phyloP scores from a whole-genome alignment of 2,113 vertebrate species.

The Xiphophorus hellerii region DNA sequence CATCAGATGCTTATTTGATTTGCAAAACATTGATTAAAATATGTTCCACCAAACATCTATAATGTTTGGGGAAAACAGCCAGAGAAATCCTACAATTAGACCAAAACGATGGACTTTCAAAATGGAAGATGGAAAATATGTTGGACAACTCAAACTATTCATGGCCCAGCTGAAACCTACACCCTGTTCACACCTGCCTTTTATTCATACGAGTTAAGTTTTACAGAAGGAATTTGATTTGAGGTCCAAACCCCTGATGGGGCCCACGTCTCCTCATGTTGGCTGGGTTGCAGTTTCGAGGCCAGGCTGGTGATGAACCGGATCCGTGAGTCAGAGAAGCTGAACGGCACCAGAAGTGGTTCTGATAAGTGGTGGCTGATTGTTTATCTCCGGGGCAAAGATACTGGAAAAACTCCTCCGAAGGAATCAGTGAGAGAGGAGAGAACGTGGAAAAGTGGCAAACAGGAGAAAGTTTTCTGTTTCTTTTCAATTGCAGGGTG shows the following conservation, averaged over 20 bases:
- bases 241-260: neutral
- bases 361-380: slow-evolving; percentile 1
- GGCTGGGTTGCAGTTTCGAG: neutral
- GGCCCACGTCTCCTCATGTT: neutral
- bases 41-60: no score
- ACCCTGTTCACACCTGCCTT: no score
- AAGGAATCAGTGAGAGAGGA: neutral
- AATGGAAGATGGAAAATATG: no score
- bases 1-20: no score
- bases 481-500: neutral
- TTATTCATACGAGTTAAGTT: neutral
- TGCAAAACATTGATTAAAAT: no score
- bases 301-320: neutral
- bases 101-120: no score
- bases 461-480: neutral
- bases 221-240: neutral
- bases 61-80: no score
- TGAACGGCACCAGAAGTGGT: neutral
- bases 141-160: no score
- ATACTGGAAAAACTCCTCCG: neutral
- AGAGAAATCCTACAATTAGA: no score
- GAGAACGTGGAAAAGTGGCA: neutral
- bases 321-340: slow-evolving; percentile 17
- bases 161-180: neutral
- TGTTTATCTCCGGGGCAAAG: slow-evolving; percentile 45